phyloP scores from a whole-genome alignment of 2,797 vertebrate species.

The Macrochelys suwanniensis region DNA sequence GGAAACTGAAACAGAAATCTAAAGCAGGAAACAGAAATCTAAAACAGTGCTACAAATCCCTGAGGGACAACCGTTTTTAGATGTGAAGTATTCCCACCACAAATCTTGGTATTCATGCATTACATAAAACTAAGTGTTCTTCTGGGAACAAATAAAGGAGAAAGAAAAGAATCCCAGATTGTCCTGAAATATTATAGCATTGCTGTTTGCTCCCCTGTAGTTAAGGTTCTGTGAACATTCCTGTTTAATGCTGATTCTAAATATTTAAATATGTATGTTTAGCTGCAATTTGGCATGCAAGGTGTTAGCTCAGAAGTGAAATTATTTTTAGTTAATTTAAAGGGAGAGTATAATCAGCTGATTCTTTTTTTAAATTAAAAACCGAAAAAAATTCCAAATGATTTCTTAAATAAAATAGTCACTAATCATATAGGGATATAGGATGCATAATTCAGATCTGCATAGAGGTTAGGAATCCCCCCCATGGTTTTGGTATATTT shows the following conservation, averaged over 20 bases:
- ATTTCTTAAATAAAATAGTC: conserved; percentile 65
- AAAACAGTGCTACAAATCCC: conserved; percentile 77
- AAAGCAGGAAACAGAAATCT: conserved; percentile 80
- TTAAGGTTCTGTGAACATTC: conserved; percentile 33
- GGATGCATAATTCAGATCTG: conserved; percentile 39
- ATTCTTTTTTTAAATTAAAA: conserved; percentile 71
- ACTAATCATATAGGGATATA: conserved; percentile 67
- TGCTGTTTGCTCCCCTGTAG: background rate
- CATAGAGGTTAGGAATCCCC: conserved; percentile 21
- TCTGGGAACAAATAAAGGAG: conserved; percentile 53
- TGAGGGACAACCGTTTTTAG: conserved; percentile 47
- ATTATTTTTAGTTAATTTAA: conserved; percentile 78
- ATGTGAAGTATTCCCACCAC: conserved; percentile 69
- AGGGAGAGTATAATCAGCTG: conserved; percentile 69
- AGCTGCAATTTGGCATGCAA: conserved; percentile 50
- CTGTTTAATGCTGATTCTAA: conserved; percentile 16
- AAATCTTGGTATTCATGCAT: conserved; percentile 50
- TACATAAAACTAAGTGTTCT: conserved; percentile 65
- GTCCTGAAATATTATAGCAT: conserved; percentile 30
- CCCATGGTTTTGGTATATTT: conserved; percentile 45
- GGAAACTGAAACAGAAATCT: conserved; percentile 77
- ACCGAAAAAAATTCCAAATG: conserved; percentile 28
- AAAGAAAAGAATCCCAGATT: conserved; percentile 54
- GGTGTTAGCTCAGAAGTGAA: conserved; percentile 72
- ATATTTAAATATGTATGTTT: background rate